phyloP scores from a whole-genome alignment of 2,888 invertebrate species.

The Homarus gammarus region DNA sequence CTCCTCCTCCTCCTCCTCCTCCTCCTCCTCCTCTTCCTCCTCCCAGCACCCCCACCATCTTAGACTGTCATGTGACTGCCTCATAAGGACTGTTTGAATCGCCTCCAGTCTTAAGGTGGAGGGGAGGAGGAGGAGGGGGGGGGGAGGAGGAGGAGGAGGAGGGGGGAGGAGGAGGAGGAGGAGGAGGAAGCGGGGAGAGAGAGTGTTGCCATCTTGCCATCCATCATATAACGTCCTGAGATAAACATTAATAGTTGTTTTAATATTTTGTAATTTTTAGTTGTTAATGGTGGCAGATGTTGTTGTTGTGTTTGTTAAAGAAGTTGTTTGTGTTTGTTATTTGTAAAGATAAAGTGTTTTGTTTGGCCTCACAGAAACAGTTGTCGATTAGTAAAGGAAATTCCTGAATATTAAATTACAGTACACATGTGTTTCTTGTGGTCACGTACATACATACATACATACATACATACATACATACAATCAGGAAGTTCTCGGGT shows the following conservation, averaged over 20 bases:
- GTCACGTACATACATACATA: slow-evolving; percentile 16
- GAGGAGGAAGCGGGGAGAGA: not conserved
- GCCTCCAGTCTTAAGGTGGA: slow-evolving; percentile 53
- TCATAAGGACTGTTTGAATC: slow-evolving; percentile 61
- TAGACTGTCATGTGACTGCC: slow-evolving; percentile 61
- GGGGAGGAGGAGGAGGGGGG: not conserved
- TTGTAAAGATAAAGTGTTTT: too few species aligned
- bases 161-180: not conserved
- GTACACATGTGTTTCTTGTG: too few species aligned
- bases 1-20: not conserved
- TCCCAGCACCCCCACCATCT: slow-evolving; percentile 40
- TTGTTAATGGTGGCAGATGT: not conserved
- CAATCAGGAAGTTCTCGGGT: too few species aligned
- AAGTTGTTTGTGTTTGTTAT: too few species aligned
- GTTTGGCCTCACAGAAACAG: too few species aligned
- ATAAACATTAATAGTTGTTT: not conserved
- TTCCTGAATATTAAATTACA: too few species aligned
- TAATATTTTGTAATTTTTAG: not conserved
- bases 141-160: not conserved
- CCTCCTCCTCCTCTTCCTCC: not conserved
- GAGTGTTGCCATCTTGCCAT: slow-evolving; percentile 37
- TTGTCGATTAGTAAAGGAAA: too few species aligned
- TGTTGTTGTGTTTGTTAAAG: too few species aligned
- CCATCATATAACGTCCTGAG: not conserved
- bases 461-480: not conserved